Conservation (phyloP, 2,888 invertebrate genomes). For the Lochmaea crataegi region DNA sequence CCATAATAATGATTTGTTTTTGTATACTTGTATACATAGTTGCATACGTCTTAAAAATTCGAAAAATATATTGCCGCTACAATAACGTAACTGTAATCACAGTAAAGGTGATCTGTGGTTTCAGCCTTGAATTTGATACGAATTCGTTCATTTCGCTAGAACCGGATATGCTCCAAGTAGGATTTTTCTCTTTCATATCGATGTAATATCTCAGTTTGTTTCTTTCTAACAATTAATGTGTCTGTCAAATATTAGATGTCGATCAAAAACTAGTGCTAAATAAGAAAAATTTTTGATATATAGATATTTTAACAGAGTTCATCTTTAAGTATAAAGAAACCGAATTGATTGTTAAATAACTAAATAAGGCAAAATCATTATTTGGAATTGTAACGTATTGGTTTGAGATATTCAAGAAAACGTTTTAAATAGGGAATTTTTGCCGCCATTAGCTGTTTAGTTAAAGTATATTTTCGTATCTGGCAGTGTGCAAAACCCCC, state of each 20-base stretch:
- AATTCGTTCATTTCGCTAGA: neutral
- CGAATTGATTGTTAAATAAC: slow-evolving; percentile 19
- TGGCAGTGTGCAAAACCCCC: slow-evolving; percentile 40
- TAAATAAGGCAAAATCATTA: slow-evolving; percentile 7
- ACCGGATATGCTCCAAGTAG: neutral
- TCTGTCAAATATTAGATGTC: neutral
- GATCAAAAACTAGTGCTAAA: neutral
- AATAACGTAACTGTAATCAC: neutral
- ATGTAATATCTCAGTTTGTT: neutral
- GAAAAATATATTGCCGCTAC: neutral
- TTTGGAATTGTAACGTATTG: neutral
- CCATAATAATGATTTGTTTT: too few species aligned
- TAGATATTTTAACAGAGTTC: neutral
- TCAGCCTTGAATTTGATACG: slow-evolving; percentile 7
- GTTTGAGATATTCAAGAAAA: neutral
- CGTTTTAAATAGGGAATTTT: slow-evolving; percentile 47
- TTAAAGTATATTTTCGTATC: slow-evolving; percentile 39
- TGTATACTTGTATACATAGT: neutral
- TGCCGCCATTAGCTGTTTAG: slow-evolving; percentile 49
- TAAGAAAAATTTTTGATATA: slow-evolving; percentile 5
- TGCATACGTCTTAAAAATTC: neutral
- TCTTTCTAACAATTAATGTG: neutral
- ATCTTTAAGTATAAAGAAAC: neutral
- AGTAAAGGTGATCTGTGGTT: neutral
- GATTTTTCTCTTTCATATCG: neutral